Base-by-base conservation (phyloP, 1,140 invertebrate genomes). In the Ceratitis capitata region DNA sequence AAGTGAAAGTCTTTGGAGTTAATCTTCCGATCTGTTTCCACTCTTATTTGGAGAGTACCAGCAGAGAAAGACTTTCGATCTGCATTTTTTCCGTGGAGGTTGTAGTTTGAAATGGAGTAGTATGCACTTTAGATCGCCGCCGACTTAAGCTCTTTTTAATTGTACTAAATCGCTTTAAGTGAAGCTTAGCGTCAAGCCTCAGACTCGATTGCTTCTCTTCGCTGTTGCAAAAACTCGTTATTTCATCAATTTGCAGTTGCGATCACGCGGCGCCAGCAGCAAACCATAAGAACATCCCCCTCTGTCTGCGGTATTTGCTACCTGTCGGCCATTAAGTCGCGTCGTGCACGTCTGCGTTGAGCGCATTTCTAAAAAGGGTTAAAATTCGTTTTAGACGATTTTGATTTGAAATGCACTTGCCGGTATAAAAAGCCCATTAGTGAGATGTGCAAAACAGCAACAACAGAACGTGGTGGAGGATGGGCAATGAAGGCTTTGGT, bases 341-440 rank as follows among this genome's bases (percentile, higher is more conserved):
- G 61, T 35, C 32, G 5, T 35, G 61, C 61, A 78, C 23, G 39
- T 78, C 45, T 47, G 42, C 39, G 1, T n/a, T 12, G n/a, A n/a
- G 39, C 39, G 35, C 23, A 47, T 45, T 78, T 78, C 3, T 64
- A 23, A 19, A 78, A 69, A 35, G 29, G 61, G 32, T 35, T 69
- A 19, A 69, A 69, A 69, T n/a, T 69, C 61, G 32, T 4, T 35
- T 69, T 69, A 29, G 32, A 69, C 32, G 61, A 39, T 19, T 69
- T 69, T 35, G 61, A 69, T 69, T 69, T 19, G 32, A 69, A 69
- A 69, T 35, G 16, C 35, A 69, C 29, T 29, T 69, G 61, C 35
- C 14, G 61, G 29, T 32, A 69, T 69, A 69, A 69, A 69, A 69
- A 35, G 61, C 61, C 16, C 61, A 69, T 69, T 69, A 69, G 61